Base-by-base conservation (phyloP, 2,888 invertebrate genomes). In the Macrophya alboannulata region DNA sequence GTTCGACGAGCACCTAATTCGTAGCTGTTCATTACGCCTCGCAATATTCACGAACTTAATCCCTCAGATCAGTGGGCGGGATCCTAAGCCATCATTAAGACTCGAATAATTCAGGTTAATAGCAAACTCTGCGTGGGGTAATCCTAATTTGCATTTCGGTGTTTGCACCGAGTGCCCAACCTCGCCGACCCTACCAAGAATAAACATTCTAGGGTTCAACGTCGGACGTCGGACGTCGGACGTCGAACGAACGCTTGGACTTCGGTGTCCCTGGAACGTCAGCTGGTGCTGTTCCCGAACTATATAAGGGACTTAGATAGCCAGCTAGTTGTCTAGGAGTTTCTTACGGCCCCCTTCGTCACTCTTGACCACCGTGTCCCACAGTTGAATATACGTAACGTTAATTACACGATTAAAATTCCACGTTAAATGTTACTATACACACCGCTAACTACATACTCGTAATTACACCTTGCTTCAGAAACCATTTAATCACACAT, bases 61-160 rank as follows among this genome's bases (percentile, higher is more conserved):
- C 93, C 93, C 92, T 92, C 91, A 93, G 92, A 93, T 93, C 93
- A 93, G 92, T 92, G 91, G 91, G 90, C 90, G 89, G 90, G 90
- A 90, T 90, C 91, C 92, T 93, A 93, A 93, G 93, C 93, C 92
- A 92, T 93, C 93, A 93, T 93, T 93, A 93, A 93, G 93, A 93
- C 92, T 93, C 93, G 93, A 93, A 93, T 93, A 93, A 93, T 93
- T 93, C 93, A 93, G 92, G 93, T 93, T 93, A 93, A 93, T 93
- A 91, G 93, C 90, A 87, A 90, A 89, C 89, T 86, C 87, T 88
- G 89, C 88, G 90, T 89, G 89, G 91, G 91, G 91, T 93, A 93
- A 93, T 93, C 93, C 93, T 90, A 89, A 93, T 93, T 93, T 93
- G 93, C 93, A 93, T 93, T 93, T 91, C 89, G 91, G 91, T 92